Base-by-base conservation (phyloP, 2,888 invertebrate species). In the Leptinotarsa rubiginosa region DNA sequence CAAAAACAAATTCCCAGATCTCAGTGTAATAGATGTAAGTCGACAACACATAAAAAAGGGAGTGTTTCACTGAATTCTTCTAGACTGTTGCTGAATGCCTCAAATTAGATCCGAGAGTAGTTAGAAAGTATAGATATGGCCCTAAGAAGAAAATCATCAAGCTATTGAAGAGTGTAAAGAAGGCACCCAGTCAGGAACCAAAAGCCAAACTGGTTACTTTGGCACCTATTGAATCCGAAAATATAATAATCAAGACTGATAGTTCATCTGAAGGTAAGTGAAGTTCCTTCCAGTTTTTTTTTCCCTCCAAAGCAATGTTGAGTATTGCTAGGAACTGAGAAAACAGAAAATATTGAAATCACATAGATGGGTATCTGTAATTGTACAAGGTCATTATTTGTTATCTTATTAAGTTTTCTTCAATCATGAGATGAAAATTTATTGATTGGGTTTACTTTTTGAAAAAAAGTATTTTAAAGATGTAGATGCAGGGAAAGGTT, bases 91-190 rank as follows among this genome's bases (percentile, higher is more conserved):
- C 62, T 41, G 62, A 62, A n/a, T 62, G 62, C 31, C 62, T 62
- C 16, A 62, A 62, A 62, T 62, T 62, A n/a, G 62, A 62, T 41
- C 62, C 62, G 10, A 62, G 41, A 62, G 31, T 62, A 31, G 62
- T 62, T 4, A 62, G 62, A 41, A 62, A 62, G 62, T 62, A 62
- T 18, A 62, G 62, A 62, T 62, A 62, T 41, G 62, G 62, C 3
- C 62, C 62, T 3, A 62, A 62, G n/a, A 62, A 62, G 62, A 62
- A 62, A 62, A 41, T 62, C 7, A 62, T 62, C 41, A 62, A 62
- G 18, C 62, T 62, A 2, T 41, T 62, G 62, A 62, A 62, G n/a
- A 25, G 41, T 41, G 62, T n/a, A 15, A 62, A 25, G n/a, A 62
- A 31, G 18, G 16, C 41, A 62, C 25, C 62, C 5, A 62, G 7